Base-by-base conservation (phyloP, 2,888 invertebrate species). In the Caenorhabditis sinica region DNA sequence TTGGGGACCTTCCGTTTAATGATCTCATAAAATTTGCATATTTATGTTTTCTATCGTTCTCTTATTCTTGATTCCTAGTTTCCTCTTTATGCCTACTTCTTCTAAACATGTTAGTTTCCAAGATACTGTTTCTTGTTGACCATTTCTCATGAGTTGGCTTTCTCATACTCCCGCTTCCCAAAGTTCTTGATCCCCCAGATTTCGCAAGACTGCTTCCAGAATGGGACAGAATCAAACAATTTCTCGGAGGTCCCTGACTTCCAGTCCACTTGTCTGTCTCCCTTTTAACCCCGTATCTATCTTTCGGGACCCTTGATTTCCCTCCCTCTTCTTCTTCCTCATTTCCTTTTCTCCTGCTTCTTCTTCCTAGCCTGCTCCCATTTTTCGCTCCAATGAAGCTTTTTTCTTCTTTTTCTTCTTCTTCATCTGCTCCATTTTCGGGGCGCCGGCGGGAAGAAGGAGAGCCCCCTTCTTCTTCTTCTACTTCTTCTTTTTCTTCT, bases 321-420 rank as follows among this genome's bases (percentile, higher is more conserved):
- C 45, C 28, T 17, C 9, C 53, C 51, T 66, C 63, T 1, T 60
- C 60, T 25, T 60, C 66, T 20, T 36, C 43, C 30, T 40, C 36
- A 15, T 71, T 53, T 40, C 40, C n/a, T 56, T 51, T 56, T 15
- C 65, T 40, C 23, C 51, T 60, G 30, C 40, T 36, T 58, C 17
- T 73, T 33, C 53, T 51, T 61, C 20, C 36, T 5, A 61, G 30
- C 43, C 61, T 56, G 56, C 51, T 13, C 60, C 65, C 40, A 36
- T 69, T 69, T 76, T 76, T 76, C 76, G 76, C 68, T 76, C 60
- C 76, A 61, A 76, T 76, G 76, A 53, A 71, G 77, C 61, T 58
- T 72, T 56, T 72, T 72, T 58, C 58, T 58, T 69, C 36, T 51
- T 40, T 40, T 23, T 69, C 49, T 36, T 49, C 49, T 60, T 71